phyloP scores from a whole-genome alignment of 2,797 vertebrate genomes.

The Orestias chungarensis region DNA sequence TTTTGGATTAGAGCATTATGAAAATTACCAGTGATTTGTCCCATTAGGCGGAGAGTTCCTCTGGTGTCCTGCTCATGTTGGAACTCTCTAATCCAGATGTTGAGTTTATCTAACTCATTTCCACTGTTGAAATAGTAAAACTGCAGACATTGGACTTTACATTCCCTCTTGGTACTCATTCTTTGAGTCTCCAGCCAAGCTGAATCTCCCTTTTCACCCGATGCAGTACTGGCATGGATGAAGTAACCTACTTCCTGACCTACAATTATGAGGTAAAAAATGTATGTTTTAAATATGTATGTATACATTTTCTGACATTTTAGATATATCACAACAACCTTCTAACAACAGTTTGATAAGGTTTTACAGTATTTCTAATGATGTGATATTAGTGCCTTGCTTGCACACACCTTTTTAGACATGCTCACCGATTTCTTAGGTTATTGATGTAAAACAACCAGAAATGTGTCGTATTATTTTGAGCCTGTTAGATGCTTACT shows the following conservation, averaged over 20 bases:
- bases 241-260: constrained; percentile 74
- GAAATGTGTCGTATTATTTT: no score
- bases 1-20: background rate
- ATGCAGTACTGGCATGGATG: constrained; percentile 82
- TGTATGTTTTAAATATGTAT: no score
- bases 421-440: no score
- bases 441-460: no score
- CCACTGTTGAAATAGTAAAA: constrained; percentile 87
- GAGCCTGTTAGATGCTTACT: no score
- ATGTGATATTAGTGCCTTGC: no score
- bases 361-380: no score
- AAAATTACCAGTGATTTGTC: constrained; percentile 53
- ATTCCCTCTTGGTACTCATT: constrained; percentile 79
- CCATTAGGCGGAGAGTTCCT: constrained; percentile 37
- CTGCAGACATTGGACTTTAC: constrained; percentile 84
- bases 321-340: no score
- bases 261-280: constrained; percentile 7
- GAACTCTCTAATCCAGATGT: constrained; percentile 84
- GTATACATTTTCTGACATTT: no score
- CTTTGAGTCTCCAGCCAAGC: constrained; percentile 79
- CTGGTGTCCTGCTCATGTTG: constrained; percentile 23
- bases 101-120: constrained; percentile 71
- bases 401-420: no score
- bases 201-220: constrained; percentile 53
- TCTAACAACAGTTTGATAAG: no score